A percentile compares a stretch with the other conserved stretches of the same genome.
Conservation (phyloP, 2,888 invertebrate species). For the Orthosia gracilis region DNA sequence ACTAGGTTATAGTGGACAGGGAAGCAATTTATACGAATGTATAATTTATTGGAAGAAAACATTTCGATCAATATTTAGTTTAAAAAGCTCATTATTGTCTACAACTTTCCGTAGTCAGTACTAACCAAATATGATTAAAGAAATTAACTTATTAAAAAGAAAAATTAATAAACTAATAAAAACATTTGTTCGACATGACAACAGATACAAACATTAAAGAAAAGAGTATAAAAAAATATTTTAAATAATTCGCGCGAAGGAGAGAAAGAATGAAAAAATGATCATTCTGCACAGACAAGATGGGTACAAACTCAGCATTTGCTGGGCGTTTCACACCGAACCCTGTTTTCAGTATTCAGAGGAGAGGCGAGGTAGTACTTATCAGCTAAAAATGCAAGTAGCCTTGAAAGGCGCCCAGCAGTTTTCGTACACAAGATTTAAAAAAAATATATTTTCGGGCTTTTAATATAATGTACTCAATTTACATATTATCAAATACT, state of each 20-base stretch:
- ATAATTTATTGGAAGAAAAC: conserved; percentile 29
- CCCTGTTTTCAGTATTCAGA: not conserved
- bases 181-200: too few relatives aligned
- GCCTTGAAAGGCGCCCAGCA: not conserved
- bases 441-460: not conserved
- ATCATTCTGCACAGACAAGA: too few relatives aligned
- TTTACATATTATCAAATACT: too few relatives aligned
- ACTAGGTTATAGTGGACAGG: conserved; percentile 43
- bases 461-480: not conserved
- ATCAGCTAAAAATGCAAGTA: not conserved
- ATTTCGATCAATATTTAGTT: conserved; percentile 3
- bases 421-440: not conserved
- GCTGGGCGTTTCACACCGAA: too few relatives aligned
- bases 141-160: too few relatives aligned
- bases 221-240: too few relatives aligned
- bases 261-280: too few relatives aligned
- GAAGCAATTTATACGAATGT: conserved; percentile 28
- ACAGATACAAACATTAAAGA: too few relatives aligned
- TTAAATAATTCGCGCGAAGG: too few relatives aligned
- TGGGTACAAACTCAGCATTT: too few relatives aligned
- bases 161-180: too few relatives aligned
- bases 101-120: not conserved
- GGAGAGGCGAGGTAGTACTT: not conserved
- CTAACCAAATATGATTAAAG: not conserved
- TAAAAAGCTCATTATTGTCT: not conserved